A percentile compares a stretch with the other conserved stretches of the same genome.
These are phyloP conservation scores for Bucorvus abyssinicus DNA, from an alignment of 2,797 vertebrate genomes.

Conservation along the genomic window DNA sequence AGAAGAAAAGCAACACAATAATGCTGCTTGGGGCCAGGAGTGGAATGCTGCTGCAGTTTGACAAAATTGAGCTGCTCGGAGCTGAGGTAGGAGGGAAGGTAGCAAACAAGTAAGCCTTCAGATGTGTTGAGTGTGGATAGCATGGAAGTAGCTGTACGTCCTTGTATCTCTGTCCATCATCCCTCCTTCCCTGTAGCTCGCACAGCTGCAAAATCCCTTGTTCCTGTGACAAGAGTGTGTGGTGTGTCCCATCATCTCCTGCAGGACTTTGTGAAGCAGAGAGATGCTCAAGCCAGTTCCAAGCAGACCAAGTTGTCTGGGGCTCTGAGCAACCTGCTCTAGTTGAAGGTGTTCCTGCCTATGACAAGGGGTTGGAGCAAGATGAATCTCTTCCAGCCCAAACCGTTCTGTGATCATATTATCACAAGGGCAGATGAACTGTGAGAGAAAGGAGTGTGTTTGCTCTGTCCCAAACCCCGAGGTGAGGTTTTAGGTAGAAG, in stretches of 20 bases:
- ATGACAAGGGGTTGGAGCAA: too few relatives aligned
- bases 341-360: too few relatives aligned
- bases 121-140: fast-evolving
- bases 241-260: not conserved
- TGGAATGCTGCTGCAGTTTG: not conserved
- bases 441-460: not conserved
- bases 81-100: not conserved
- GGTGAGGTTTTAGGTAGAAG: not conserved
- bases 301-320: too few relatives aligned
- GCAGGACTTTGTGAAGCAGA: not conserved
- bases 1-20: not conserved
- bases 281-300: not conserved
- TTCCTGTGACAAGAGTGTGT: fast-evolving
- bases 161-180: not conserved
- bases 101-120: not conserved
- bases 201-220: fast-evolving
- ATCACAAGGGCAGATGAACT: not conserved
- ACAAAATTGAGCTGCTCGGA: not conserved
- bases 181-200: not conserved
- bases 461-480: too few relatives aligned
- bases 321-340: too few relatives aligned
- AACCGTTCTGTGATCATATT: too few relatives aligned
- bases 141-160: fast-evolving
- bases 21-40: not conserved
- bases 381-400: too few relatives aligned